Evolutionary conservation across 64 coral and sea anemone genomes (phyloP), one percentile per base, ranked within the genome.

Genomic region (Astreopora myriophthalma): DNA sequence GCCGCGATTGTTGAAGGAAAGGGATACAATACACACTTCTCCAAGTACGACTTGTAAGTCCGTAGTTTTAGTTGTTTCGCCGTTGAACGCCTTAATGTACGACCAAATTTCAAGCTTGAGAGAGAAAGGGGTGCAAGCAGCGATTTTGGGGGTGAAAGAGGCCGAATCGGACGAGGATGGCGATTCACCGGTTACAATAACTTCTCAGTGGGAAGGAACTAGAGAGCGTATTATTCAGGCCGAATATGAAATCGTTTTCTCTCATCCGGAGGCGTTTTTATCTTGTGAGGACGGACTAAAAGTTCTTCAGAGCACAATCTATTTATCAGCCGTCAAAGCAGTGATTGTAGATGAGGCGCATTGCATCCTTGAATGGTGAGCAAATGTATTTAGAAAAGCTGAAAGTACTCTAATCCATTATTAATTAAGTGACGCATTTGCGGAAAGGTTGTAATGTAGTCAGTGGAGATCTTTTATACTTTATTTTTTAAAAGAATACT

Each of bases 291-390:
- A 67, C 27, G 63, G 63, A 30, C 58, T 85, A 37, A 22, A 85
- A 36, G 14, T 85, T 33, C 81, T 62, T 16, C 60, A 85, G 16
- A 85, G 81, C 22, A 25, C 27, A 39, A 16, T 85, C 0, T 85
- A 69, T 11, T 32, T 9, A 14, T 46, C 16, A 27, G 76, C 76
- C 20, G 76, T 80, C 0, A 48, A 80, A 80, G 76, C 76, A 23
- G 57, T 85, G 14, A 55, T 61, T 25, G 81, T 68, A 3, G 81
- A 68, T 68, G 60, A 85, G 33, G 81, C 81, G 22, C 81, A 85
- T 8, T 68, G 58, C 35, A 85, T 68, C 60, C 81, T 85, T 24
- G 81, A 85, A 67, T 85, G 61, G 81, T 85, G 58, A 85, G 62
- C 49, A 55, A 55, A 55, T 55, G 49, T 55, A 55, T 16, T 55